phyloP scores from a whole-genome alignment of 2,113 vertebrate genomes.

The Mustelus asterias region DNA sequence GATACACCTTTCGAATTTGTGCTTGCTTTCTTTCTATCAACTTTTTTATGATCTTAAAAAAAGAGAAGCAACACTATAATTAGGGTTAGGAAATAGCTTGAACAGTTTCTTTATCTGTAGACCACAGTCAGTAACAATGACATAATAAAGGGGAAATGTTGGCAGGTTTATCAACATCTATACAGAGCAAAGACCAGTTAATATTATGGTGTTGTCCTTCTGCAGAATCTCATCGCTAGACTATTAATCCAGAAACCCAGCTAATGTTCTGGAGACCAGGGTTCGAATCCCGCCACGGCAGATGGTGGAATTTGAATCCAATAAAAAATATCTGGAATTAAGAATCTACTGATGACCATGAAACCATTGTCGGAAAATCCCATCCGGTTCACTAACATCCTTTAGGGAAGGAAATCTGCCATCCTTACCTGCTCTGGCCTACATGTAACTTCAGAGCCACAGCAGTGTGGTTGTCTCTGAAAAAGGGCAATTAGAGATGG shows the following conservation, averaged over 20 bases:
- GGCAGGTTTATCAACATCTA: background rate
- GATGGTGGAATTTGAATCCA: too few species aligned
- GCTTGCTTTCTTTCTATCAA: constrained; percentile 96
- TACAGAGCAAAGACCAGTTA: background rate
- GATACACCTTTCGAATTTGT: constrained; percentile 96
- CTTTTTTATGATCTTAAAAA: constrained; percentile 91
- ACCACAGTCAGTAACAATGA: background rate
- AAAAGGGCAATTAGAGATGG: too few species aligned
- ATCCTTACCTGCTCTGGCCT: too few species aligned
- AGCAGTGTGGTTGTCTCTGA: too few species aligned
- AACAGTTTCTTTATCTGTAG: background rate
- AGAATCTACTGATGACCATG: too few species aligned
- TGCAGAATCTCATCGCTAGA: background rate
- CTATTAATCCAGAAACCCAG: too few species aligned
- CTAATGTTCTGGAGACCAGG: too few species aligned
- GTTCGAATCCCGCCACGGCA: background rate
- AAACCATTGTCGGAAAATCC: too few species aligned
- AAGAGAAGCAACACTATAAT: background rate
- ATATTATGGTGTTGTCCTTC: background rate
- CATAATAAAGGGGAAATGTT: background rate
- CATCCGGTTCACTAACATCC: too few species aligned
- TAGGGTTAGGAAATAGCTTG: background rate
- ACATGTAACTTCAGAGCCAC: too few species aligned
- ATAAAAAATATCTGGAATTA: too few species aligned
- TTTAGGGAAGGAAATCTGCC: too few species aligned